A percentile compares a stretch with the other conserved stretches of the same genome.
phyloP scores from a whole-genome alignment of 2,797 vertebrate species.

The Vireo griseus region DNA sequence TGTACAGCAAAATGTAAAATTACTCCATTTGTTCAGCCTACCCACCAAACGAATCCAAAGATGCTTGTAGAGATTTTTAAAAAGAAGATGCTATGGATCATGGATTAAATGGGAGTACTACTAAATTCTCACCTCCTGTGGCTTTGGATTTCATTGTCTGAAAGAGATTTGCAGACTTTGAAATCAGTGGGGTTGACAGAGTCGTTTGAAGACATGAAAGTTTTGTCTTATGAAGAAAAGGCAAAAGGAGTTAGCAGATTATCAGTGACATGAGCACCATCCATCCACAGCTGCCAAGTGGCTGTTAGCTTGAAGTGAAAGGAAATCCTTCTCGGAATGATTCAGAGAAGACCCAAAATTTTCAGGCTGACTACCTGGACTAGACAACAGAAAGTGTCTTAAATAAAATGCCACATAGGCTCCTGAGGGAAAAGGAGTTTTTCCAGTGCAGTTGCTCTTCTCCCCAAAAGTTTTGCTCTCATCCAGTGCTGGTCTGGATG shows the following conservation, averaged over 20 bases:
- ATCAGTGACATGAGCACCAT: not conserved
- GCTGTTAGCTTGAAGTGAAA: not conserved
- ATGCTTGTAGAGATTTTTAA: not conserved
- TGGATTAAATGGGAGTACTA: not conserved
- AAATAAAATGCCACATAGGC: not conserved
- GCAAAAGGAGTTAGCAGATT: accelerated
- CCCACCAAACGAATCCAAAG: not conserved
- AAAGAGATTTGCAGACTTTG: not conserved
- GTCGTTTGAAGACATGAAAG: not conserved
- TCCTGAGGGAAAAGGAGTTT: not conserved
- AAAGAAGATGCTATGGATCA: not conserved
- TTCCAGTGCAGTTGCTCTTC: not conserved
- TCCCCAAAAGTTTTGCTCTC: not conserved
- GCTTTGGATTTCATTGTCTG: not conserved
- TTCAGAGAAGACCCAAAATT: not conserved
- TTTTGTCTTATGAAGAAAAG: not conserved
- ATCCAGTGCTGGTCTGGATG: not conserved
- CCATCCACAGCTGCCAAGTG: not conserved
- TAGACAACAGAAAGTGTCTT: not conserved
- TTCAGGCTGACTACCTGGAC: not conserved
- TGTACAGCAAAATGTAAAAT: not conserved
- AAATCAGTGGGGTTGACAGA: not conserved
- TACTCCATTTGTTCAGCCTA: not conserved
- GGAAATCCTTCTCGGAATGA: not conserved
- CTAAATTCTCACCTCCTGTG: not conserved